Percentiles rank a stretch among this genome's conserved stretches.
phyloP scores from a whole-genome alignment of 2,113 vertebrate species.

The Zeus faber region DNA sequence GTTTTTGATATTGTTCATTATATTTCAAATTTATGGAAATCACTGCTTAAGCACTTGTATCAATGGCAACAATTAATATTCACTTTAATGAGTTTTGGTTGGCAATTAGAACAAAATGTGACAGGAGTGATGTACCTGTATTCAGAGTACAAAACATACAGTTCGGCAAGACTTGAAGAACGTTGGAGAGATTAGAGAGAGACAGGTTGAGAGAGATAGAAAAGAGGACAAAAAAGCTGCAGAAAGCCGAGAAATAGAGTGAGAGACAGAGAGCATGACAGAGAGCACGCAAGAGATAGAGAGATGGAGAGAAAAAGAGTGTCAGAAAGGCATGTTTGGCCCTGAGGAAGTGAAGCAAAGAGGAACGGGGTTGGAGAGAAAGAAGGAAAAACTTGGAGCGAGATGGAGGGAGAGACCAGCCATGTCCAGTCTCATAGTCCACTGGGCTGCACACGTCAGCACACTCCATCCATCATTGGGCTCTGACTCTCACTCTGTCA shows the following conservation, averaged over 20 bases:
- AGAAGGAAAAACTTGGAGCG: slow-evolving; percentile 45
- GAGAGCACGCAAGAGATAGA: neutral
- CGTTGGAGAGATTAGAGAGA: neutral
- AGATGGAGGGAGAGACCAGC: slow-evolving; percentile 59
- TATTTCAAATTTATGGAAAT: neutral
- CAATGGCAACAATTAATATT: no score
- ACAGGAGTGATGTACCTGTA: no score
- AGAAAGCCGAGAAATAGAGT: neutral
- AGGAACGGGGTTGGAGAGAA: slow-evolving; percentile 36
- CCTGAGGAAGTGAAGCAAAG: slow-evolving; percentile 65
- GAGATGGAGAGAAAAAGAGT: neutral
- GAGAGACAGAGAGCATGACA: neutral
- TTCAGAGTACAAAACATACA: no score
- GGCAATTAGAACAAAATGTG: neutral
- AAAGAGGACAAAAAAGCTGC: neutral
- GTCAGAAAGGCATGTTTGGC: slow-evolving; percentile 57
- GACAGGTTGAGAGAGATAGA: neutral
- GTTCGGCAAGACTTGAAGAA: no score
- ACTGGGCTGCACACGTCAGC: slow-evolving; percentile 67
- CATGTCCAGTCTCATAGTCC: slow-evolving; percentile 71
- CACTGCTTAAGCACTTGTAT: no score
- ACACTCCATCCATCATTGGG: slow-evolving; percentile 68
- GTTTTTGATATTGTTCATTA: neutral
- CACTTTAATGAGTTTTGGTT: no score
- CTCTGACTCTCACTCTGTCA: slow-evolving; percentile 8